phyloP scores from a whole-genome alignment of 2,888 invertebrate genomes.

The Caenorhabditis japonica region DNA sequence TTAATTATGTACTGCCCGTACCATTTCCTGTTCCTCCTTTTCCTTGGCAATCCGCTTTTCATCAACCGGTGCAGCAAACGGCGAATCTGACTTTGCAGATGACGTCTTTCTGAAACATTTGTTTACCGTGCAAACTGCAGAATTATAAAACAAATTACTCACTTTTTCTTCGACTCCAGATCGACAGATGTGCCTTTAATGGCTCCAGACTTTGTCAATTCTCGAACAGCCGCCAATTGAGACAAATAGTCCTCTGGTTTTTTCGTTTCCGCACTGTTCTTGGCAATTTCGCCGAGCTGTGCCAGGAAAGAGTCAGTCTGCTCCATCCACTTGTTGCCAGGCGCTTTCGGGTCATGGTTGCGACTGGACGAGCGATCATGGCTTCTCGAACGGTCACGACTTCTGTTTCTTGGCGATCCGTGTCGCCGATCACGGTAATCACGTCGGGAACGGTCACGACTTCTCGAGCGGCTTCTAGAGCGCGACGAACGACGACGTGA shows the following conservation, averaged over 20 bases:
- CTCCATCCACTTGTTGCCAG: slow-evolving; percentile 5
- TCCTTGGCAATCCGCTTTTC: neutral
- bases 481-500: slow-evolving; percentile 2
- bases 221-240: slow-evolving; percentile 12
- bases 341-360: neutral
- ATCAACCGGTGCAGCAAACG: neutral
- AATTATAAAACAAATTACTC: too few relatives aligned
- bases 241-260: neutral
- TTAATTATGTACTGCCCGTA: neutral
- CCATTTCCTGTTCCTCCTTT: slow-evolving; percentile 1
- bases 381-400: slow-evolving; percentile 12
- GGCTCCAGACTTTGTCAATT: slow-evolving; percentile 6
- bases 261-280: neutral
- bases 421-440: slow-evolving; percentile 7
- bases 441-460: slow-evolving; percentile 17
- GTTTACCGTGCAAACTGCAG: neutral
- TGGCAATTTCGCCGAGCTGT: neutral
- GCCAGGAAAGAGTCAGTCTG: slow-evolving; percentile 31
- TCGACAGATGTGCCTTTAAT: slow-evolving; percentile 24
- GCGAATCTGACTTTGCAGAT: neutral
- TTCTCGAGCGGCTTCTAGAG: slow-evolving; percentile 16
- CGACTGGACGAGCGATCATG: slow-evolving; percentile 14
- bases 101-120: neutral
- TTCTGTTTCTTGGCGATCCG: slow-evolving; percentile 9
- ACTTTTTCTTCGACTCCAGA: too few relatives aligned